Base-by-base conservation (phyloP, 2,113 vertebrate species). In the Tursiops truncatus region DNA sequence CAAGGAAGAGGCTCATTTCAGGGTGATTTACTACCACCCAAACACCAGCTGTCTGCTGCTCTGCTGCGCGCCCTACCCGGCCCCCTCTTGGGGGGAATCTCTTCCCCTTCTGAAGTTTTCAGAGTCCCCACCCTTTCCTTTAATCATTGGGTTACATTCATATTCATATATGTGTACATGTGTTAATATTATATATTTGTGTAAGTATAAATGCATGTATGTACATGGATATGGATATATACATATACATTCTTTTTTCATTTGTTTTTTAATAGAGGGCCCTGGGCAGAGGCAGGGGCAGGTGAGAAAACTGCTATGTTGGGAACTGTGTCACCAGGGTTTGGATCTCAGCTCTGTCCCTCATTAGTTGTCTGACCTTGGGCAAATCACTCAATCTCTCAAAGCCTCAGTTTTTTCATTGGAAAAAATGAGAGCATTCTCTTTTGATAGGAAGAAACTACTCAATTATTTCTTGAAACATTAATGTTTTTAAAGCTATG, bases 1-100 rank as follows among this genome's bases (percentile, higher is more conserved):
- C 98, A 98, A 98, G 99, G 99, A 99, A 99, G 99, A 99, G 99
- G 99, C 99, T 99, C 99, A 98, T 99, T 99, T 99, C 99, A 99
- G 99, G 99, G 99, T 99, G 99, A 99, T 99, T 99, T 99, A 99
- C 99, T 99, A 99, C 99, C 98, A 98, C 99, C 99, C 99, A 99
- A 99, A 99, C 99, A 99, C 99, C 99, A 99, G 99, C 99, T 99
- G 99, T 99, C 99, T 99, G 99, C 99, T 99, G 99, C 98, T 99
- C 96, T 97, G 97, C 97, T 23, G 71, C 95, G 31, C 5, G 50
- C 36, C 53, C 92, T 70, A 89, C 81, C 63, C 6, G 36, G 87
- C 23, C 95, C 91, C 98, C 95, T 97, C 97, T 93, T 79, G 85
- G 71, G 77, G 31, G 23, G 82, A 38, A 38, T 67, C 70, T 56